Evolutionary conservation across 2,113 vertebrate species (phyloP), one percentile per base, ranked within the genome.

Genomic region (Syngnathus floridae): DNA sequence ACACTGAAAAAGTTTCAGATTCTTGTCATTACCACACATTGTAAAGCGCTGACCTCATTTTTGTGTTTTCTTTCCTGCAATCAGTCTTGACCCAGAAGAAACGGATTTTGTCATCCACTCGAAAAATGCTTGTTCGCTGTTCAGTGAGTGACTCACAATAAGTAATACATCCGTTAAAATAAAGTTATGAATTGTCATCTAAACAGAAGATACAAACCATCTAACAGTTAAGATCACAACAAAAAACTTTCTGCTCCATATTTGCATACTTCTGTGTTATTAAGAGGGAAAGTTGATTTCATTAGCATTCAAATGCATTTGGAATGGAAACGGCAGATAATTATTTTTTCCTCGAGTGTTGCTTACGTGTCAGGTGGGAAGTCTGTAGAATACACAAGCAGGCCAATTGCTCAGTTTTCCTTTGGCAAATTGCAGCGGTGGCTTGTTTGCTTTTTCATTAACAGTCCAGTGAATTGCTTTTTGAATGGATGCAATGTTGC

Each of bases 381-480:
- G 6, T 1, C 22, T 49, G 55, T 26, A 31, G 63, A 72, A 64
- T 54, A 52, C 54, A 72, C 61, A 65, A 26, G 26, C 1, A 10
- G 38, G 16, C 70, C 56, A 64, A 79, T 73, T 73, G 71, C 75
- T 79, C 71, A 84, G 71, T 70, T 78, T 83, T 77, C 72, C 80
- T 75, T 35, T 83, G 64, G 12, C 69, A 81, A 78, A 82, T 74
- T 82, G 72, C 71, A 72, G 69, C 26, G 43, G 38, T 49, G 65
- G 75, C 71, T 67, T 84, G 73, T 83, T 84, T 86, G 79, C 74
- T 75, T 84, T 87, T 82, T 82, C 74, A 80, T 85, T 87, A 84
- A 74, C 73, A 76, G 79, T 84, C 77, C 21, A 22, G 21, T 22
- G 21, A 54, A 22, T 54, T 13, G 22, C 22, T 74, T 41, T 62